Conservation (phyloP, 2,888 invertebrate genomes). For the Himalopsyche anomala region DNA sequence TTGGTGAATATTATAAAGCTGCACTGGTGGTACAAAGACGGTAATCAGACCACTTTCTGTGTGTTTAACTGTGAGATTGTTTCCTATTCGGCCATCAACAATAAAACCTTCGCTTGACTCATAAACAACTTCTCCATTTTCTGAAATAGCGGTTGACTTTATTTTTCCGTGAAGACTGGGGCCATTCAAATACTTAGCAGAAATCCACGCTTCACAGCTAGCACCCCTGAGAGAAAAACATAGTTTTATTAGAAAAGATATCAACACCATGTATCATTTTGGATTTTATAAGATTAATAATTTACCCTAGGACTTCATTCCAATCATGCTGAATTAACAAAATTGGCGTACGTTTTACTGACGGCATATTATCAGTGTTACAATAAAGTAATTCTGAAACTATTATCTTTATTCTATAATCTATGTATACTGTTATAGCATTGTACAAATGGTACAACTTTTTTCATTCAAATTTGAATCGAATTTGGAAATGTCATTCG, state of each 20-base stretch:
- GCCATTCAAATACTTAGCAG: slow-evolving; percentile 73
- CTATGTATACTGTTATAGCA: no score
- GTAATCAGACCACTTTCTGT: slow-evolving; percentile 72
- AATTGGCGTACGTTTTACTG: slow-evolving; percentile 68
- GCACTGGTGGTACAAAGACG: slow-evolving; percentile 76
- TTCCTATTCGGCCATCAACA: slow-evolving; percentile 71
- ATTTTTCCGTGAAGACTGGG: slow-evolving; percentile 73
- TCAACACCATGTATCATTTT: background rate
- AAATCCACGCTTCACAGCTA: slow-evolving; percentile 75
- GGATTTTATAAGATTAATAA: background rate
- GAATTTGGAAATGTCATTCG: no score
- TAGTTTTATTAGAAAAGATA: slow-evolving; percentile 44
- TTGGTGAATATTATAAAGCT: slow-evolving; percentile 73
- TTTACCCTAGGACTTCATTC: slow-evolving; percentile 76
- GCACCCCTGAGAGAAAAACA: slow-evolving; percentile 71
- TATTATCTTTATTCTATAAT: no score
- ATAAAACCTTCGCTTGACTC: slow-evolving; percentile 71
- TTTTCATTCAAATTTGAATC: no score
- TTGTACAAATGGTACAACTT: no score
- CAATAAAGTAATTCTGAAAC: no score
- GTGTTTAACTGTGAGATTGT: slow-evolving; percentile 74
- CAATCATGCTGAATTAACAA: slow-evolving; percentile 77
- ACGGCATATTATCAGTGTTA: background rate
- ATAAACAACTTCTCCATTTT: slow-evolving; percentile 72
- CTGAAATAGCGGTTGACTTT: slow-evolving; percentile 69